These are phyloP conservation scores for Nanger granti DNA, from an alignment of 2,113 vertebrate species.

Conservation along the genomic window DNA sequence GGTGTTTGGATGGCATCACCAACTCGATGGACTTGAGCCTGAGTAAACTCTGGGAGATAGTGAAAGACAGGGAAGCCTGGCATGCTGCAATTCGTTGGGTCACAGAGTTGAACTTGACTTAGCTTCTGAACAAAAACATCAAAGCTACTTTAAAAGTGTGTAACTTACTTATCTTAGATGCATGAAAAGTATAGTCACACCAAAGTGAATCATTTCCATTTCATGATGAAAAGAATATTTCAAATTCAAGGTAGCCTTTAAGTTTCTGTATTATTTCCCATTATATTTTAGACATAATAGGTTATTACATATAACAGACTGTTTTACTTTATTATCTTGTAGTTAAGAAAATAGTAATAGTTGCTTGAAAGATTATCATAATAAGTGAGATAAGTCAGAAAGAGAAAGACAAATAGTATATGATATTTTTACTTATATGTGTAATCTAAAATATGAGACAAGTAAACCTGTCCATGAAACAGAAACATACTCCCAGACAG, in stretches of 20 bases:
- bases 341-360: not conserved
- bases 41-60: not conserved
- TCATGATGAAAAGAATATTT: not conserved
- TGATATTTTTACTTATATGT: not conserved
- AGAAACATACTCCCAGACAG: not conserved
- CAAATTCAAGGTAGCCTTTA: not conserved
- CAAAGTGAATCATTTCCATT: not conserved
- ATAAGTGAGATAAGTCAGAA: not conserved
- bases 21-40: not conserved
- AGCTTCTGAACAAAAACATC: not conserved
- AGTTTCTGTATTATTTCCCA: not conserved
- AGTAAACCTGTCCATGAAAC: not conserved
- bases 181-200: not conserved
- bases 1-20: not conserved
- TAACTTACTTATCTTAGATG: not conserved
- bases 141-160: not conserved
- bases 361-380: not conserved
- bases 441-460: not conserved
- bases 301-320: not conserved
- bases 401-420: not conserved
- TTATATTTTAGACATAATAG: not conserved
- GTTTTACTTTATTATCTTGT: not conserved
- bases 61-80: not conserved
- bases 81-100: not conserved
- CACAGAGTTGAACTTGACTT: not conserved